These are phyloP conservation scores for Dicycla oo DNA, from an alignment of 2,888 invertebrate genomes.

Conservation along the genomic window DNA sequence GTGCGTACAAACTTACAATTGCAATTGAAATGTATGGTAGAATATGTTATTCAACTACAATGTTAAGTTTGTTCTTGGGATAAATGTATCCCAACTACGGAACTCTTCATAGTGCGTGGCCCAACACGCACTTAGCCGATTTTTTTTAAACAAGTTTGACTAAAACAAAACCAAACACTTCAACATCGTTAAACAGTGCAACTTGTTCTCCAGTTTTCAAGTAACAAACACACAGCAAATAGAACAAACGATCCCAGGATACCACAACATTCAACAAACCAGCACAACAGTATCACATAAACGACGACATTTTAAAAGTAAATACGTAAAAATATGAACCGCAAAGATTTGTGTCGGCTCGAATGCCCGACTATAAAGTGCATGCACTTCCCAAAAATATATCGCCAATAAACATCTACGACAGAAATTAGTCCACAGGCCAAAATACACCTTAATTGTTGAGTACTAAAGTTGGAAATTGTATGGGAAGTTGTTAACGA, in stretches of 20 bases:
- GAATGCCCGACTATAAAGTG: constrained; percentile 76
- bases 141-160: no score
- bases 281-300: constrained; percentile 52
- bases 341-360: constrained; percentile 76
- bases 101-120: no score
- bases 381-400: constrained; percentile 77
- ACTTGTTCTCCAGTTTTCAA: constrained; percentile 3
- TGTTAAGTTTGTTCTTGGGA: no score
- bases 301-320: constrained; percentile 54
- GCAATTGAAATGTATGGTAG: no score
- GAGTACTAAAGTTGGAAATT: constrained; percentile 62
- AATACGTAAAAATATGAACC: constrained; percentile 77
- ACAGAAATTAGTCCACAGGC: constrained; percentile 26
- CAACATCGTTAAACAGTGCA: constrained; percentile 16
- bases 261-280: constrained; percentile 44
- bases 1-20: no score
- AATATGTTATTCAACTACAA: no score
- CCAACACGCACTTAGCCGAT: no score
- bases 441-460: constrained; percentile 62
- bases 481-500: constrained; percentile 59
- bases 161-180: constrained; percentile 9
- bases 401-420: constrained; percentile 80
- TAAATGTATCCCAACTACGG: no score
- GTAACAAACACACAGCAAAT: constrained; percentile 35
- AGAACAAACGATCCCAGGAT: constrained; percentile 33